These are phyloP conservation scores for Brachionichthys hirsutus DNA, from an alignment of 2,113 vertebrate species.

Conservation along the genomic window DNA sequence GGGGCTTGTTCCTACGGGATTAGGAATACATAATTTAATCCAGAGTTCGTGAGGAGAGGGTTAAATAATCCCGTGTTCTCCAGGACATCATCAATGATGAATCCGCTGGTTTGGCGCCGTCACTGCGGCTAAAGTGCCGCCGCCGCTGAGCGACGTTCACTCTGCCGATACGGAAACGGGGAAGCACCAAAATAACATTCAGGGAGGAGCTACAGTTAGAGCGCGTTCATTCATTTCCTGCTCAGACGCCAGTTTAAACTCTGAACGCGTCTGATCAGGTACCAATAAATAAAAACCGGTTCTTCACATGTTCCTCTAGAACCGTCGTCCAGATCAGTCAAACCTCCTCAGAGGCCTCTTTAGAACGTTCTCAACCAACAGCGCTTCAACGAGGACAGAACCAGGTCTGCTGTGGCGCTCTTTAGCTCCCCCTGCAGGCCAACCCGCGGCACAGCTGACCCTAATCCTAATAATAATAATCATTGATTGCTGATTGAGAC, in stretches of 20 bases:
- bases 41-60: too few species aligned
- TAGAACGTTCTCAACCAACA: background rate
- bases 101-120: background rate
- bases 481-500: too few species aligned
- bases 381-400: background rate
- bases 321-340: background rate
- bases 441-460: too few species aligned
- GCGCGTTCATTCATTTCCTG: background rate
- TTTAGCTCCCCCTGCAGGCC: too few species aligned
- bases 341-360: background rate
- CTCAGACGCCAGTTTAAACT: background rate
- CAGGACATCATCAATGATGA: background rate
- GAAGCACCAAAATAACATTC: slow-evolving; percentile 16
- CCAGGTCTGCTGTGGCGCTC: too few species aligned
- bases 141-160: background rate
- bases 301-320: background rate
- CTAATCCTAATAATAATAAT: too few species aligned
- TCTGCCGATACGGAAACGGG: slow-evolving; percentile 6
- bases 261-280: too few species aligned
- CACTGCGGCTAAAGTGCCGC: background rate
- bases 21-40: too few species aligned
- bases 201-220: background rate
- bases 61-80: too few species aligned
- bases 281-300: too few species aligned
- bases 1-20: too few species aligned